Percentiles rank a stretch among this genome's conserved stretches.
Evolutionary conservation across 2,888 invertebrate genomes (phyloP).

Genomic region (Balanococcus diminutus): DNA sequence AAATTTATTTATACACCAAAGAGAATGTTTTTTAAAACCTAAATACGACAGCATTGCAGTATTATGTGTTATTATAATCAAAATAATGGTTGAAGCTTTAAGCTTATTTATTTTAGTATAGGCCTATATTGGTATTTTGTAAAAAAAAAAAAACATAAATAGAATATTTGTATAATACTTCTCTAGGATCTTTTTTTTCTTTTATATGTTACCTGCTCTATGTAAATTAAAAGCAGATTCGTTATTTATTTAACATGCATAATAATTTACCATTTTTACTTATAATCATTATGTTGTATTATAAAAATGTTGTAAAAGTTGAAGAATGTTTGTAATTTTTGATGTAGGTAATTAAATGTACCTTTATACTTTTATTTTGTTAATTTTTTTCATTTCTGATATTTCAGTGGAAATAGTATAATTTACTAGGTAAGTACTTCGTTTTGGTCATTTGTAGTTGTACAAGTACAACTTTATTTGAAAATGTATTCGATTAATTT

Average conservation of each 20-base stretch:
- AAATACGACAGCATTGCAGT: neutral
- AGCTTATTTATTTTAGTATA: constrained; percentile 29
- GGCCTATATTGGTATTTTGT: constrained; percentile 16
- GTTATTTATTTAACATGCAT: constrained; percentile 14
- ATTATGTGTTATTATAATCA: constrained; percentile 21
- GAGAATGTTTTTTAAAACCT: neutral
- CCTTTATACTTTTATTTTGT: constrained; percentile 37
- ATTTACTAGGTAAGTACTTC: neutral
- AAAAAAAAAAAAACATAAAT: no score
- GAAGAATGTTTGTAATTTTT: constrained; percentile 30
- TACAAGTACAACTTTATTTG: no score
- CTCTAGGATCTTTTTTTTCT: neutral
- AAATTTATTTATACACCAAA: constrained; percentile 22
- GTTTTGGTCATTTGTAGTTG: neutral
- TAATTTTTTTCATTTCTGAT: neutral
- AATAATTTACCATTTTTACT: constrained; percentile 42
- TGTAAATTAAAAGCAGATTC: neutral
- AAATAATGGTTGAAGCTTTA: constrained; percentile 23
- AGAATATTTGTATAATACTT: neutral
- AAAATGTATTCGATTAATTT: no score
- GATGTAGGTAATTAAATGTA: constrained; percentile 32
- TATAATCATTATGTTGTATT: constrained; percentile 7
- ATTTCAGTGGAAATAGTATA: neutral
- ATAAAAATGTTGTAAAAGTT: constrained; percentile 37
- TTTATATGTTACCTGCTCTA: constrained; percentile 8